Conservation (phyloP, 2,888 invertebrate species). For the Tinea trinotella region DNA sequence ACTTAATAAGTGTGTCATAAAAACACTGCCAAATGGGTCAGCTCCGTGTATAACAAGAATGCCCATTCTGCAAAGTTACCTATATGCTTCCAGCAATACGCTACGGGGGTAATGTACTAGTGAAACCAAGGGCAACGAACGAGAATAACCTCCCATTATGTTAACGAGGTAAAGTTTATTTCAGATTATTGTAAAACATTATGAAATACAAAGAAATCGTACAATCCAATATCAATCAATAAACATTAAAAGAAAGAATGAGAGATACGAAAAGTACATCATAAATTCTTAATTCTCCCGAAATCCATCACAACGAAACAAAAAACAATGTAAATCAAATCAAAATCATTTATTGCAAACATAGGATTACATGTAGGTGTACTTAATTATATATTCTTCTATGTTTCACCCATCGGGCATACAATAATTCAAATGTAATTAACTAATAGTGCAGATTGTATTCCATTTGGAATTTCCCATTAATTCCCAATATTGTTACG, state of each 20-base stretch:
- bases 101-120: slow-evolving; percentile 19
- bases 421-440: too few species aligned
- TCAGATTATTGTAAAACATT: slow-evolving; percentile 1
- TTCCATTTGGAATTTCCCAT: background rate
- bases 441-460: too few species aligned
- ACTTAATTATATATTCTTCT: too few species aligned
- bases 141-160: slow-evolving; percentile 15
- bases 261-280: too few species aligned
- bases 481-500: background rate
- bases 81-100: slow-evolving; percentile 1
- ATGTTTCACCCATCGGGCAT: too few species aligned
- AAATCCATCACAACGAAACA: too few species aligned
- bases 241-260: background rate
- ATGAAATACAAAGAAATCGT: background rate
- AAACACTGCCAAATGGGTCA: slow-evolving; percentile 59
- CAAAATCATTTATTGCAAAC: too few species aligned
- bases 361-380: too few species aligned
- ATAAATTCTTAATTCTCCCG: too few species aligned
- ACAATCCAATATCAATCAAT: too few species aligned
- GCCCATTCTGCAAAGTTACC: slow-evolving; percentile 3
- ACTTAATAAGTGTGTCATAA: slow-evolving; percentile 21
- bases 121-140: slow-evolving; percentile 20
- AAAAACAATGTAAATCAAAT: too few species aligned
- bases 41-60: slow-evolving; percentile 34
- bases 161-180: slow-evolving; percentile 1